Percentiles rank a stretch among this genome's conserved stretches.
phyloP scores from a whole-genome alignment of 1,140 invertebrate genomes.

The Drosophila bocqueti region DNA sequence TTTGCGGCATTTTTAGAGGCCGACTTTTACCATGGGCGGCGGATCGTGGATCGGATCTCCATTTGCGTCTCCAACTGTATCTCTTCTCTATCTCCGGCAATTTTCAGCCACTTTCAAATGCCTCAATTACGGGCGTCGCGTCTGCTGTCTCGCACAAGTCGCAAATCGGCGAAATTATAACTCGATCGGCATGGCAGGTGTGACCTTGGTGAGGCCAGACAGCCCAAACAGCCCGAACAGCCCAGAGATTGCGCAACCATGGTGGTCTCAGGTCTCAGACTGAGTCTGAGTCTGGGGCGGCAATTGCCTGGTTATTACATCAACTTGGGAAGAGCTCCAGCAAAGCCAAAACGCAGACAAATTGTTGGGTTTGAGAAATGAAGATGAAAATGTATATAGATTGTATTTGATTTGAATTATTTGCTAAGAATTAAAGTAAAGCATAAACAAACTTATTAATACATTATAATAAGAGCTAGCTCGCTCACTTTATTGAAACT shows the following conservation, averaged over 20 bases:
- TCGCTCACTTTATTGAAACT: background rate
- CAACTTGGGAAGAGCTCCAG: conserved; percentile 24
- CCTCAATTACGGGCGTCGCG: conserved; percentile 40
- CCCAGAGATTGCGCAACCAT: conserved; percentile 27
- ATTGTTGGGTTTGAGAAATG: background rate
- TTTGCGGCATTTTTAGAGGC: conserved; percentile 6
- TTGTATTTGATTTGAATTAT: too few species aligned
- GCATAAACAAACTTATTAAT: background rate
- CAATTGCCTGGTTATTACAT: conserved; percentile 46
- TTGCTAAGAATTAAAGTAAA: too few species aligned
- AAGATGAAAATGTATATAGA: background rate
- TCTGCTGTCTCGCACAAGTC: conserved; percentile 42
- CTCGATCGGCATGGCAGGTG: conserved; percentile 47
- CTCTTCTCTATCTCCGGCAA: conserved; percentile 5
- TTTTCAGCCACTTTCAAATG: conserved; percentile 54
- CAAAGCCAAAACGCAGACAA: conserved; percentile 2
- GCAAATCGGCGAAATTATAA: conserved; percentile 58
- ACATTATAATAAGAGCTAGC: background rate
- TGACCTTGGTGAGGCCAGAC: conserved; percentile 37
- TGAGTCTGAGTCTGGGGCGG: conserved; percentile 83
- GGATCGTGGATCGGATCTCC: conserved; percentile 18
- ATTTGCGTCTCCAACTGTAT: background rate
- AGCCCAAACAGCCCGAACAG: background rate
- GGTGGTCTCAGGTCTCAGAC: too few species aligned
- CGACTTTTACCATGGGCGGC: conserved; percentile 49